Percentiles rank a stretch among this genome's conserved stretches.
phyloP scores from a whole-genome alignment of 2,888 invertebrate species.

The Orthosia gothica region DNA sequence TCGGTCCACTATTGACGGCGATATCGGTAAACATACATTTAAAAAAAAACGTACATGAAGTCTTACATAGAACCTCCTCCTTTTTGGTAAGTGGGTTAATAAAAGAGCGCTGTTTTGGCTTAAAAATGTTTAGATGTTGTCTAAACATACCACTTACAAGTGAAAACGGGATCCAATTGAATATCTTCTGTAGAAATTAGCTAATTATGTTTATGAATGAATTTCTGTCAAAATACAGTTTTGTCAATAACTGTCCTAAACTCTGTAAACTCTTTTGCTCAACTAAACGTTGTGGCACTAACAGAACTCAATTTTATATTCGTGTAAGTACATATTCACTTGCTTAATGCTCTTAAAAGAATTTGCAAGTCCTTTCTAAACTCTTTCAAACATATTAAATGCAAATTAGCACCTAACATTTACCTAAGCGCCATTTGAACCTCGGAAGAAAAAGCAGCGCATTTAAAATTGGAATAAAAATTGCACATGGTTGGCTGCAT shows the following conservation, averaged over 20 bases:
- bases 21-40: too few species aligned
- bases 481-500: constrained; percentile 77
- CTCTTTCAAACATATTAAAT: constrained; percentile 6
- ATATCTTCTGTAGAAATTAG: not conserved
- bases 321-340: not conserved
- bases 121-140: not conserved
- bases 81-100: too few species aligned
- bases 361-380: constrained; percentile 22
- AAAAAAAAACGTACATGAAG: too few species aligned
- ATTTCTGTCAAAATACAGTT: not conserved
- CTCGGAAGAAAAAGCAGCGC: constrained; percentile 60
- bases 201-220: not conserved
- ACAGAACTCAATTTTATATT: not conserved
- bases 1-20: too few species aligned
- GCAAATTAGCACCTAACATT: constrained; percentile 18
- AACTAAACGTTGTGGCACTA: not conserved
- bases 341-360: not conserved
- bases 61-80: too few species aligned
- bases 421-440: constrained; percentile 56
- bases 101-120: not conserved
- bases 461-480: constrained; percentile 70
- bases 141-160: too few species aligned
- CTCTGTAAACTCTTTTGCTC: not conserved
- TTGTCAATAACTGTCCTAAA: not conserved
- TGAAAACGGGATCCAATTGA: not conserved